A percentile compares a stretch with the other conserved stretches of the same genome.
Conservation (phyloP, 2,797 vertebrate genomes). For the Tachyglossus aculeatus region DNA sequence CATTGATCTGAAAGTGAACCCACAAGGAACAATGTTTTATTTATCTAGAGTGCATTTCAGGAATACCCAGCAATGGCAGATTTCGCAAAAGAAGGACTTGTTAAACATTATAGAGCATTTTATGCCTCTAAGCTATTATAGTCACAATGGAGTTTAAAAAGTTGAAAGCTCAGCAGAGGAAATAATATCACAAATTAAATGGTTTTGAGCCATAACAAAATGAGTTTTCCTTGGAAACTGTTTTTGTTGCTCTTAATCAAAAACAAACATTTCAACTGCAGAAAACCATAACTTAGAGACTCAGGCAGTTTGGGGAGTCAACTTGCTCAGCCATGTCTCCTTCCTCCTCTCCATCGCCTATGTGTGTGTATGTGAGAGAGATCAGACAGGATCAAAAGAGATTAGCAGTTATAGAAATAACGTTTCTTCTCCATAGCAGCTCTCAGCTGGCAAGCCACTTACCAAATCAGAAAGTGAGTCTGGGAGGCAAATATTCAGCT, state of each 20-base stretch:
- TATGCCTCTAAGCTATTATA: not conserved
- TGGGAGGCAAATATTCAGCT: not conserved
- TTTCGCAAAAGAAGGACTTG: not conserved
- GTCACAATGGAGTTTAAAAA: slow-evolving; percentile 10
- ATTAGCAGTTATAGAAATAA: not conserved
- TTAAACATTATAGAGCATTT: not conserved
- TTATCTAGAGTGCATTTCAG: slow-evolving; percentile 6
- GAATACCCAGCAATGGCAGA: not conserved
- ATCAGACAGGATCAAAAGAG: not conserved
- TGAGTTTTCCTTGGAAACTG: slow-evolving; percentile 54
- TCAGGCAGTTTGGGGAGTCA: not conserved
- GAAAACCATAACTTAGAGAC: slow-evolving; percentile 25
- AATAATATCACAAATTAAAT: slow-evolving; percentile 44
- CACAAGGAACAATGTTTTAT: not conserved
- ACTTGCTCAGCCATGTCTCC: not conserved
- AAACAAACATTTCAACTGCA: slow-evolving; percentile 39
- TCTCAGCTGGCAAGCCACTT: not conserved
- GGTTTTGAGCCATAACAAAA: slow-evolving; percentile 46
- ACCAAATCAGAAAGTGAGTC: not conserved
- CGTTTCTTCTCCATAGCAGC: not conserved
- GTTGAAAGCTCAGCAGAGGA: slow-evolving; percentile 38
- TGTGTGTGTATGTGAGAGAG: not conserved
- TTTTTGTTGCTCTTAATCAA: slow-evolving; percentile 50
- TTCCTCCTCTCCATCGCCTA: not conserved
- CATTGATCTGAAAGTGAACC: not conserved